Conservation (phyloP, 2,113 vertebrate genomes). For the Tragelaphus strepsiceros region DNA sequence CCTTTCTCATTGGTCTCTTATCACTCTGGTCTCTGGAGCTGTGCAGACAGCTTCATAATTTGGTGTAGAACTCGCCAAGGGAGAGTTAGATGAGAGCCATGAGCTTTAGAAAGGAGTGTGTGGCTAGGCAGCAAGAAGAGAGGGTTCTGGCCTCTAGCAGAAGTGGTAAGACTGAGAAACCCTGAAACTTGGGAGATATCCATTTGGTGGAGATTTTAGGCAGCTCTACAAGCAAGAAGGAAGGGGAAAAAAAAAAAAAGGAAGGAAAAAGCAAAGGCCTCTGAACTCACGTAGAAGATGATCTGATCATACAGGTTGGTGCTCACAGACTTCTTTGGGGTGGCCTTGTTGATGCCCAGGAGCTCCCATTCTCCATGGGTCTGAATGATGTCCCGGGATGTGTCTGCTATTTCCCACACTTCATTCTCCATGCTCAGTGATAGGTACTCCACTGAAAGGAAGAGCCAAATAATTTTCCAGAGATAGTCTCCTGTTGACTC, state of each 20-base stretch:
- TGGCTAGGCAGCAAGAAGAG: neutral
- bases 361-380: neutral
- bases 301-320: neutral
- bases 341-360: neutral
- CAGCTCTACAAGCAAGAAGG: neutral
- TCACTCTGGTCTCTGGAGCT: neutral
- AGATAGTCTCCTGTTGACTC: neutral
- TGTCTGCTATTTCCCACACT: neutral
- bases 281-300: neutral
- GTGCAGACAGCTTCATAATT: neutral
- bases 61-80: neutral
- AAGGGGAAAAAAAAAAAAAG: neutral
- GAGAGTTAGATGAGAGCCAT: neutral
- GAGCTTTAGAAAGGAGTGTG: neutral
- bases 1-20: neutral
- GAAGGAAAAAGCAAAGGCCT: neutral
- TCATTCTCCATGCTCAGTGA: conserved; percentile 4
- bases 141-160: neutral
- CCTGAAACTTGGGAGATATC: neutral
- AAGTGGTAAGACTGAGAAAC: neutral
- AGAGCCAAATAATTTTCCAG: neutral
- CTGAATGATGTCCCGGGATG: neutral
- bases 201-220: neutral
- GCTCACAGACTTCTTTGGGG: neutral
- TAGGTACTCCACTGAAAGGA: conserved; percentile 7